A percentile compares a stretch with the other conserved stretches of the same genome.
These are phyloP conservation scores for Phalanger gymnotis DNA, from an alignment of 2,797 vertebrate species.

Conservation along the genomic window DNA sequence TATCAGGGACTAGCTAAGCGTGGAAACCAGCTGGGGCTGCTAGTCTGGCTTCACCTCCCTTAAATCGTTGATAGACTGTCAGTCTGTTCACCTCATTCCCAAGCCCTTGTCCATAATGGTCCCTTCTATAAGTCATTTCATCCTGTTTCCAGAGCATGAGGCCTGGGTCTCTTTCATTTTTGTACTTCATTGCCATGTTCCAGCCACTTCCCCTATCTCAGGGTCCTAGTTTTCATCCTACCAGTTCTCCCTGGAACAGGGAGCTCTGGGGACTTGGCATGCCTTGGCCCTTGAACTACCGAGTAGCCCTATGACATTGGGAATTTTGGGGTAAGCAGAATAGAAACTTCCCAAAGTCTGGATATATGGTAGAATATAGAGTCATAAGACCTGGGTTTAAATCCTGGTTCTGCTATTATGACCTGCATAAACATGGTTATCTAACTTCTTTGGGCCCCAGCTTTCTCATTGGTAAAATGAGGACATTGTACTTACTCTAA, in stretches of 20 bases:
- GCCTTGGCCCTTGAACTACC: not conserved
- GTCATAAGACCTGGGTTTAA: not conserved
- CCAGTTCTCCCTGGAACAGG: not conserved
- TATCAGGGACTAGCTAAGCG: conserved; percentile 58
- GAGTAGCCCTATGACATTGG: not conserved
- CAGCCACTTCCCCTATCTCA: not conserved
- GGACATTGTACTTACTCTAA: not conserved
- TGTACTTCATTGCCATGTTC: not conserved
- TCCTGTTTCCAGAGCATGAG: not conserved
- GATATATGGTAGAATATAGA: not conserved
- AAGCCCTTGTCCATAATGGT: fast-evolving
- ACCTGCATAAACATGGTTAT: not conserved
- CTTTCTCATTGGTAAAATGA: not conserved
- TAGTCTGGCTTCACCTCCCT: not conserved
- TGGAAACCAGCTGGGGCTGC: conserved; percentile 71
- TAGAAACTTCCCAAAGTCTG: not conserved
- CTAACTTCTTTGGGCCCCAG: not conserved
- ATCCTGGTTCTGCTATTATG: not conserved
- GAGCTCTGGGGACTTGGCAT: not conserved
- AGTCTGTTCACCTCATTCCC: not conserved
- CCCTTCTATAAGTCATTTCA: not conserved
- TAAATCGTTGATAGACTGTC: conserved; percentile 9
- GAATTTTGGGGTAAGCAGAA: not conserved
- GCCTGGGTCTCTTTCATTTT: not conserved
- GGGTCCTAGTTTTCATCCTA: not conserved